Evolutionary conservation across 2,797 vertebrate genomes (phyloP).

Genomic region (Urophycis tenuis): DNA sequence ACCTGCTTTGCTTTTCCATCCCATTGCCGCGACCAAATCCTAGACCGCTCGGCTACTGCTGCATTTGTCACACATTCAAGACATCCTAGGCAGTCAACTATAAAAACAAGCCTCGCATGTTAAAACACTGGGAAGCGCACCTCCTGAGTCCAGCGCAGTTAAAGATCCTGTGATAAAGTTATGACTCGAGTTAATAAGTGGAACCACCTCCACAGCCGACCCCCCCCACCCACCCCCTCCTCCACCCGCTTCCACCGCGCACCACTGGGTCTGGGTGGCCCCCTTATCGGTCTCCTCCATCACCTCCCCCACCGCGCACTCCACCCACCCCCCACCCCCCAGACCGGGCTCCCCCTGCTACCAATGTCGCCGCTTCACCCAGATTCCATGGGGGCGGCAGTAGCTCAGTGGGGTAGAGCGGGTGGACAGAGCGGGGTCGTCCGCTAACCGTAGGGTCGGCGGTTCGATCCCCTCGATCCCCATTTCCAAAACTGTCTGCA

Average conservation of each 20-base stretch:
- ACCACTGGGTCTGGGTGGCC: conserved; percentile 61
- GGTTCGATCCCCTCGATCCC: too few relatives aligned
- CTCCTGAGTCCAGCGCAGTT: conserved; percentile 43
- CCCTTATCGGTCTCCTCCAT: conserved; percentile 25
- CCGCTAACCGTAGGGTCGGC: too few relatives aligned
- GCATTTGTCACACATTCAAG: conserved; percentile 16
- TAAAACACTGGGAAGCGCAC: conserved; percentile 35
- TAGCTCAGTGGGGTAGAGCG: too few relatives aligned
- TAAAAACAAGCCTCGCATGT: conserved; percentile 43
- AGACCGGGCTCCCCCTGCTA: neutral
- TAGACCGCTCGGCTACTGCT: neutral
- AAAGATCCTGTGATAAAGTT: conserved; percentile 59
- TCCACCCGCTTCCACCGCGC: too few relatives aligned
- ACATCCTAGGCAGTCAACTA: conserved; percentile 15
- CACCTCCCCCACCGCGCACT: conserved; percentile 3
- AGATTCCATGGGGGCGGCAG: too few relatives aligned
- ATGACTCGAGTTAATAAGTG: conserved; percentile 50
- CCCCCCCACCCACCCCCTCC: neutral
- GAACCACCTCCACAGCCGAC: conserved; percentile 8
- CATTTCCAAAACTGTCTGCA: too few relatives aligned
- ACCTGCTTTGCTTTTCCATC: neutral
- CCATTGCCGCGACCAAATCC: neutral
- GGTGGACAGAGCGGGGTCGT: too few relatives aligned
- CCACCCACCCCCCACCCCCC: neutral
- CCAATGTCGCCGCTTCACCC: too few relatives aligned